phyloP scores from a whole-genome alignment of 2,797 vertebrate genomes.

The Mus spretus region DNA sequence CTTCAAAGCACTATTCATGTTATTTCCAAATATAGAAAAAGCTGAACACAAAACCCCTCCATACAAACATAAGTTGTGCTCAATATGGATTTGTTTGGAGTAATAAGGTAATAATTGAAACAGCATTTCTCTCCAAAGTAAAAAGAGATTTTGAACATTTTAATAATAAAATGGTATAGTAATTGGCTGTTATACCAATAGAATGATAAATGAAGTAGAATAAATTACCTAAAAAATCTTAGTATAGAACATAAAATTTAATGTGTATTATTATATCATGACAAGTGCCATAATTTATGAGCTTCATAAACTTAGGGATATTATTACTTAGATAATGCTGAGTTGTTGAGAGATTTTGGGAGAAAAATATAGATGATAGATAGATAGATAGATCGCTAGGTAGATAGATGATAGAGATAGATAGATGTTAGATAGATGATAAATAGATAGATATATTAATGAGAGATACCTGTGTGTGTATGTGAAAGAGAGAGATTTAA shows the following conservation, averaged over 20 bases:
- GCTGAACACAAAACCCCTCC: neutral
- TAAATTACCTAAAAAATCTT: slow-evolving; percentile 28
- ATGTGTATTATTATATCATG: neutral
- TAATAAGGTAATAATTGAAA: neutral
- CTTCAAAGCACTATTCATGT: slow-evolving; percentile 34
- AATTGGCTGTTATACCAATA: slow-evolving; percentile 11
- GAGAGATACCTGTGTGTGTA: neutral
- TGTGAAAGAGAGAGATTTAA: neutral
- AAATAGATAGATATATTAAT: no score
- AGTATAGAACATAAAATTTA: slow-evolving; percentile 38
- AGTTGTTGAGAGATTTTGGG: neutral
- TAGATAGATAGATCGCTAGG: neutral
- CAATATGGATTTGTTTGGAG: neutral
- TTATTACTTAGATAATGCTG: neutral
- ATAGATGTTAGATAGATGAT: neutral
- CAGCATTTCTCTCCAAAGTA: neutral
- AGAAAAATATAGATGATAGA: neutral
- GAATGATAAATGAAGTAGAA: slow-evolving; percentile 24
- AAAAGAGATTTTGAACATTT: neutral
- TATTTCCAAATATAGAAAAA: neutral
- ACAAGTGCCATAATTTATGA: neutral
- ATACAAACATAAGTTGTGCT: neutral
- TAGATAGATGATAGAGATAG: no score
- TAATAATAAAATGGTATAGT: neutral
- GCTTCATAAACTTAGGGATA: neutral